A percentile compares a stretch with the other conserved stretches of the same genome.
These are phyloP conservation scores for Bombus fervidus DNA, from an alignment of 1,140 invertebrate species.

Conservation along the genomic window DNA sequence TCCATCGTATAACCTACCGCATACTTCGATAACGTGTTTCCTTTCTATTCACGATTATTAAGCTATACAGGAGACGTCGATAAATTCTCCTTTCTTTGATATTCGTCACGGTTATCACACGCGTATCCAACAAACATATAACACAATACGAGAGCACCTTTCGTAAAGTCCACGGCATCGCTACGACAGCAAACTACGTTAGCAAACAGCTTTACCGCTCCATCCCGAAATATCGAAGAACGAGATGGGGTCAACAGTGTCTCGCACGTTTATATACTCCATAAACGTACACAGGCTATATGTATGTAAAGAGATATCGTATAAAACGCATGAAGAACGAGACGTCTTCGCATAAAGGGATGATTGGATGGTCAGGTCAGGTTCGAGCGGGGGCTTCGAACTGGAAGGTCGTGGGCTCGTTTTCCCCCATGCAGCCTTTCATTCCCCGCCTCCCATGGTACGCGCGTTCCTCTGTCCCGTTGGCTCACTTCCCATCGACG, in stretches of 20 bases:
- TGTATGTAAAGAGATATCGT: not conserved
- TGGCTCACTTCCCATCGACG: not conserved
- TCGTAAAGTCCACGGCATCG: not conserved
- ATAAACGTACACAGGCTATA: not conserved
- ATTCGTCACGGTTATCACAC: not conserved
- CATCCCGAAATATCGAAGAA: not conserved
- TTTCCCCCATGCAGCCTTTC: not conserved
- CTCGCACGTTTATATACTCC: not conserved
- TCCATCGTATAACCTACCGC: too few relatives aligned
- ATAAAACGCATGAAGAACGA: not conserved
- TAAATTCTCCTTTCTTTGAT: not conserved
- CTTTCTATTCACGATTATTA: not conserved
- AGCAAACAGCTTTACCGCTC: conserved; percentile 7
- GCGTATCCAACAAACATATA: not conserved
- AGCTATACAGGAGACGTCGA: not conserved
- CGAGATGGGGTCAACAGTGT: conserved; percentile 2
- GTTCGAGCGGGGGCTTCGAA: too few relatives aligned
- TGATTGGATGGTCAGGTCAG: not conserved
- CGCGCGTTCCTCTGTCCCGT: not conserved
- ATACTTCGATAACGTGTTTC: not conserved
- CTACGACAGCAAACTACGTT: not conserved
- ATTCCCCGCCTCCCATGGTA: not conserved
- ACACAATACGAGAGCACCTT: not conserved
- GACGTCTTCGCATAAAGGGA: not conserved
- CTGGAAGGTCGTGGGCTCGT: not conserved